phyloP scores from a whole-genome alignment of 1,140 invertebrate species.

The Dinothrombium tinctorium region DNA sequence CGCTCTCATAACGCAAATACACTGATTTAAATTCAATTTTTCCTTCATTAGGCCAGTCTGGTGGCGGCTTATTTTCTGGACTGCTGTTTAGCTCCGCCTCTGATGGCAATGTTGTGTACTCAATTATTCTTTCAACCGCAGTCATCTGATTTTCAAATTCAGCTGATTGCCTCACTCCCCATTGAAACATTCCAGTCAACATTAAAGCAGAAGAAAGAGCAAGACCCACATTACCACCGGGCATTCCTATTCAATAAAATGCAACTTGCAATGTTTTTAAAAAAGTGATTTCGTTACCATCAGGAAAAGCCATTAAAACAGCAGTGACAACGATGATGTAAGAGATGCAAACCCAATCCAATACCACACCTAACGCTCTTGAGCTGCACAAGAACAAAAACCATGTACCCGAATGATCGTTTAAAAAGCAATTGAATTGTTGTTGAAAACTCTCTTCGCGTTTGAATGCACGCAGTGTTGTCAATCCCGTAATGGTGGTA shows the following conservation, averaged over 20 bases:
- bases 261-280: too few relatives aligned
- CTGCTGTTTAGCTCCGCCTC: conserved; percentile 28
- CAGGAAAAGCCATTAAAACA: conserved; percentile 5
- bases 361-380: conserved; percentile 53
- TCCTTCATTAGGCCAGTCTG: conserved; percentile 40
- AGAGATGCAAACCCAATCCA: conserved; percentile 43
- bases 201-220: conserved; percentile 49
- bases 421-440: conserved; percentile 27
- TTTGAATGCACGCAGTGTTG: conserved; percentile 62
- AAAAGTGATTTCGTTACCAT: neutral
- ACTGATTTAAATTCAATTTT: conserved; percentile 42
- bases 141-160: conserved; percentile 62
- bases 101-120: conserved; percentile 42
- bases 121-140: conserved; percentile 51
- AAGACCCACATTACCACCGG: conserved; percentile 26
- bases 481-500: conserved; percentile 59
- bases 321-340: conserved; percentile 36
- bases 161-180: conserved; percentile 50
- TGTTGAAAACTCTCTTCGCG: conserved; percentile 41
- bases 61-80: conserved; percentile 36
- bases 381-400: conserved; percentile 48
- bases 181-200: conserved; percentile 51
- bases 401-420: conserved; percentile 42
- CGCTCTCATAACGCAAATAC: conserved; percentile 36
- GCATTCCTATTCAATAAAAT: neutral